A percentile compares a stretch with the other conserved stretches of the same genome.
phyloP scores from a whole-genome alignment of 2,888 invertebrate genomes.

The Oasisia sp. region DNA sequence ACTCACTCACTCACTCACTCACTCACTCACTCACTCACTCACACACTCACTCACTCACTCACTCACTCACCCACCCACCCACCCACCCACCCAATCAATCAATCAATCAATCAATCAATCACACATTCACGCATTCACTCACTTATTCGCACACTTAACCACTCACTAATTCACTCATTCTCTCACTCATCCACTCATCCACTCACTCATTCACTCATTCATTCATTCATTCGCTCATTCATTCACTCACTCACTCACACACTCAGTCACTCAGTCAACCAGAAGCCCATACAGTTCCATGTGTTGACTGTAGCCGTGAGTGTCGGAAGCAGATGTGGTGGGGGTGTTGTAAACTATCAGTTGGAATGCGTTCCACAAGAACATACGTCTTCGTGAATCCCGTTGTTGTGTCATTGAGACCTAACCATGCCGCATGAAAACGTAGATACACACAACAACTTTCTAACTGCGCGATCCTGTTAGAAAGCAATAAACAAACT shows the following conservation, averaged over 20 bases:
- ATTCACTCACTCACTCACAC: neutral
- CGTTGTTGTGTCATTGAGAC: neutral
- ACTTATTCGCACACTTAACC: too few species aligned
- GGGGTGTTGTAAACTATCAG: neutral
- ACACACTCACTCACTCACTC: neutral
- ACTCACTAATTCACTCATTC: too few species aligned
- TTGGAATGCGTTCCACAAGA: neutral
- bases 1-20: neutral
- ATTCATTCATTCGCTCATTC: too few species aligned
- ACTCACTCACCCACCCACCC: neutral
- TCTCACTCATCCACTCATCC: too few species aligned
- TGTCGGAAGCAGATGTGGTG: neutral
- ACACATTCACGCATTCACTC: too few species aligned
- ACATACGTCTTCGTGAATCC: neutral
- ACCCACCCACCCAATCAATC: neutral
- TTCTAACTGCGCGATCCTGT: neutral
- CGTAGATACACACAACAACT: neutral
- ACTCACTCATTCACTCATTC: neutral
- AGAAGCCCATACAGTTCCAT: neutral
- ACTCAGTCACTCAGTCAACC: neutral
- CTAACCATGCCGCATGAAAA: neutral
- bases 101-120: too few species aligned
- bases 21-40: neutral
- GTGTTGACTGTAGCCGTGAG: neutral
- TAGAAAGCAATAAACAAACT: neutral